Conservation (phyloP, 1,140 invertebrate genomes). For the Pseudomyrmex sp. region DNA sequence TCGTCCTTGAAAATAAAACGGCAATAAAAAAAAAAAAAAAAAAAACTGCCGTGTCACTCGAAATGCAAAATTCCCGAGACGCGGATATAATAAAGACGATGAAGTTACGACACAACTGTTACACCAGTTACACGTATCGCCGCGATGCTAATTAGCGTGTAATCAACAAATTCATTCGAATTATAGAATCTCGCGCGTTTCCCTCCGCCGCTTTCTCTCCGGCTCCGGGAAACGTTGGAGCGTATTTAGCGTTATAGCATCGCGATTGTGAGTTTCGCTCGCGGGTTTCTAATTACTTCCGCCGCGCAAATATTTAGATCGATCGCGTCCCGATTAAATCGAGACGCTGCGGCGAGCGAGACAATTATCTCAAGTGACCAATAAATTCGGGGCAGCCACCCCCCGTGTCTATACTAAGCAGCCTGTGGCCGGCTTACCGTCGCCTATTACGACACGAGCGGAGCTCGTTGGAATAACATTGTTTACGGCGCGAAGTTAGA, state of each 20-base stretch:
- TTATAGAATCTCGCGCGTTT: neutral
- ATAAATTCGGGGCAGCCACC: conserved; percentile 56
- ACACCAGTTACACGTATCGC: neutral
- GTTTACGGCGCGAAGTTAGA: conserved; percentile 74
- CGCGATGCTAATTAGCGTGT: neutral
- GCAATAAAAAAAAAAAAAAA: neutral
- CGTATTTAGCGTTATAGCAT: neutral
- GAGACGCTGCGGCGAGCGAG: neutral
- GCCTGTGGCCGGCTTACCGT: neutral
- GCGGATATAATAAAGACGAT: neutral
- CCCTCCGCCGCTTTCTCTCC: neutral
- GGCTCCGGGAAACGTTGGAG: neutral
- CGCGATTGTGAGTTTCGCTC: conserved; percentile 11
- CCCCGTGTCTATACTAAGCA: neutral
- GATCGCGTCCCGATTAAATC: conserved; percentile 38
- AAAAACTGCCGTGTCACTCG: neutral
- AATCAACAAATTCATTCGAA: conserved; percentile 12
- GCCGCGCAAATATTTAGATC: conserved; percentile 27
- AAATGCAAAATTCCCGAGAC: neutral
- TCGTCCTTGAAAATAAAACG: no score
- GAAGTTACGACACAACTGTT: neutral
- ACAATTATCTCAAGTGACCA: conserved; percentile 61
- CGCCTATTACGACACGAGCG: conserved; percentile 6
- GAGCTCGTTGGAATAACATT: conserved; percentile 53
- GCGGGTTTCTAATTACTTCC: conserved; percentile 45